Conservation (phyloP, 2,888 invertebrate genomes). For the Gandaritis pyraliata region DNA sequence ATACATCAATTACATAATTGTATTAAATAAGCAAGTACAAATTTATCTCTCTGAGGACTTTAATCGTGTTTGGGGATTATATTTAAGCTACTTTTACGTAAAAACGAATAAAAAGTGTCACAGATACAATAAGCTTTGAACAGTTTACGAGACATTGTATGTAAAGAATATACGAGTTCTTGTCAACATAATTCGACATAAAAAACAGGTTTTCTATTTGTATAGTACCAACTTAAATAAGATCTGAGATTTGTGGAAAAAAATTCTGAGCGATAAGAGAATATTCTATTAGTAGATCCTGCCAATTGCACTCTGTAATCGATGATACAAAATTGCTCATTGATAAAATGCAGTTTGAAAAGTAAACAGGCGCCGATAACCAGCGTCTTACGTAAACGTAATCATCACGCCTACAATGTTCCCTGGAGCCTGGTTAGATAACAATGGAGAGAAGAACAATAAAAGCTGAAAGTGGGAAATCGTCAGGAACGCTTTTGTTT, state of each 20-base stretch:
- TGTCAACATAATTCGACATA: conserved; percentile 21
- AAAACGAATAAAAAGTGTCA: conserved; percentile 22
- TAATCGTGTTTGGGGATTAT: not conserved
- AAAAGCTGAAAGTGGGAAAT: conserved; percentile 12
- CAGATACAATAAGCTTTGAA: conserved; percentile 20
- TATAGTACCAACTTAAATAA: not conserved
- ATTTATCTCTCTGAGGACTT: too few relatives aligned
- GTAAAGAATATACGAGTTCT: conserved; percentile 34
- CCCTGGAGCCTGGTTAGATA: conserved; percentile 27
- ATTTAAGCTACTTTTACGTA: conserved; percentile 11
- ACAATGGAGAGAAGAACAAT: conserved; percentile 29
- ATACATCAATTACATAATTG: too few relatives aligned
- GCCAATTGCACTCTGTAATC: too few relatives aligned
- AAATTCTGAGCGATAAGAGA: too few relatives aligned
- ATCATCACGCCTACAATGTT: conserved; percentile 32
- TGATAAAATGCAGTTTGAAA: too few relatives aligned
- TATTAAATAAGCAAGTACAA: too few relatives aligned
- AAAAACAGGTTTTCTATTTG: not conserved
- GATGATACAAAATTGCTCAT: too few relatives aligned
- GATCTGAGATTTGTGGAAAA: too few relatives aligned
- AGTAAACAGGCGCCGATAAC: not conserved
- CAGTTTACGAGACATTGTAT: conserved; percentile 40
- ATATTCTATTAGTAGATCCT: too few relatives aligned
- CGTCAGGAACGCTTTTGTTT: not conserved
- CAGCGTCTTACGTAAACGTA: conserved; percentile 1